phyloP scores from a whole-genome alignment of 2,113 vertebrate species.

The Chloropsis hardwickii region DNA sequence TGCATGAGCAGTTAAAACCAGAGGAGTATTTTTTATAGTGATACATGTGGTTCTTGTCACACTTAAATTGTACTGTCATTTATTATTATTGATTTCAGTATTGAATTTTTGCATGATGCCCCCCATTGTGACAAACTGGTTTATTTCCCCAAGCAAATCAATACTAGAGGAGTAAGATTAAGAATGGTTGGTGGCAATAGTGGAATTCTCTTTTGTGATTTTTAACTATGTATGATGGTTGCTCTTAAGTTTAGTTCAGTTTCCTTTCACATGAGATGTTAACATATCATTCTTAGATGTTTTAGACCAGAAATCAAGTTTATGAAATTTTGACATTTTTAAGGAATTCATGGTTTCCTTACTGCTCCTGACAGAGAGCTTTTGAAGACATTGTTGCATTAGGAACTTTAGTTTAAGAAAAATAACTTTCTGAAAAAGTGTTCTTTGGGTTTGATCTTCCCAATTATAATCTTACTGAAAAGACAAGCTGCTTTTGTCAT shows the following conservation, averaged over 20 bases:
- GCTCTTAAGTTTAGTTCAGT: background rate
- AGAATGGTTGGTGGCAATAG: background rate
- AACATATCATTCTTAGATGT: background rate
- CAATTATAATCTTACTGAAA: background rate
- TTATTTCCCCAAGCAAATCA: constrained; percentile 51
- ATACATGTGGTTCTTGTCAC: background rate
- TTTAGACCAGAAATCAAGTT: background rate
- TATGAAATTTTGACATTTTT: background rate
- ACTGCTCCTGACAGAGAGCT: background rate
- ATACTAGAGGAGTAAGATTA: background rate
- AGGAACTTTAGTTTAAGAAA: background rate
- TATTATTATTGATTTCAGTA: constrained; percentile 42
- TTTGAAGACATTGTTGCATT: background rate
- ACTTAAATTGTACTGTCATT: background rate
- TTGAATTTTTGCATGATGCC: constrained; percentile 16
- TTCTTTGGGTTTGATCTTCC: background rate
- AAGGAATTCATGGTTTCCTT: background rate
- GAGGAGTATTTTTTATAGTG: background rate
- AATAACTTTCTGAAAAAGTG: background rate
- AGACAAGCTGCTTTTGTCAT: background rate
- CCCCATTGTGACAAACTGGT: background rate
- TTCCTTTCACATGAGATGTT: background rate
- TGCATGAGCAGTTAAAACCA: background rate
- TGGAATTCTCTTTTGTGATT: background rate
- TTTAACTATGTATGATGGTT: background rate